Base-by-base conservation (phyloP, 2,113 vertebrate species). In the Onychostruthus taczanowskii region DNA sequence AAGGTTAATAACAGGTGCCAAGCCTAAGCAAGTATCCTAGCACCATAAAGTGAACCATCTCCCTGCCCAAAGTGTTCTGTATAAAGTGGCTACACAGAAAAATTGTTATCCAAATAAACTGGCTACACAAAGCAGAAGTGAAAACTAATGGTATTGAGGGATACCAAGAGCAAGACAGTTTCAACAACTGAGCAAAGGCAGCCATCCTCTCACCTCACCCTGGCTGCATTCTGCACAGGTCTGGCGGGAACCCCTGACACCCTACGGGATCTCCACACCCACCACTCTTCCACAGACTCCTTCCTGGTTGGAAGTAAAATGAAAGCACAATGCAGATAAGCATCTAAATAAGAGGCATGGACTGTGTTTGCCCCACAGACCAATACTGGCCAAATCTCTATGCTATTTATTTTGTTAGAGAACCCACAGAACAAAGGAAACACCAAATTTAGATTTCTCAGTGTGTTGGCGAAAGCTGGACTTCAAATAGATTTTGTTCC, bases 141-240 rank as follows among this genome's bases (percentile, higher is more conserved):
- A 64, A 91, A 84, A 59, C 6, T 68, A n/a, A n/a, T 35, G 11
- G 9, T 24, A 41, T 79, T 73, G 80, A 37, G 23, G 26, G 53
- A 62, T 16, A 9, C 7, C 72, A 72, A 39, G 43, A 80, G 22
- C 35, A 87, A 84, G 10, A 17, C 3, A 69, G 11, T 43, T 81
- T n/a, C 21, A 22, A 33, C 37, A 58, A 6, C 10, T 31, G 17
- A 21, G 23, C 61, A 52, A 63, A 86, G 59, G 27, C 23, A 50
- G 35, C 35, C 41, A 74, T 14, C 8, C 13, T 82, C 7, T 58
- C n/a, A 47, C 13, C 33, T 76, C 39, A 49, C 2, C 5, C 16
- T 62, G 30, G 41, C 21, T 0, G 2, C 41, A 66, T 22, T 28
- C 41, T 73, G 9, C 14, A 35, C 23, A 11, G 0, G 0, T 9